Percentiles rank a stretch among this genome's conserved stretches.
Evolutionary conservation across 2,888 invertebrate species (phyloP).

Genomic region (Amphimallon solstitiale): DNA sequence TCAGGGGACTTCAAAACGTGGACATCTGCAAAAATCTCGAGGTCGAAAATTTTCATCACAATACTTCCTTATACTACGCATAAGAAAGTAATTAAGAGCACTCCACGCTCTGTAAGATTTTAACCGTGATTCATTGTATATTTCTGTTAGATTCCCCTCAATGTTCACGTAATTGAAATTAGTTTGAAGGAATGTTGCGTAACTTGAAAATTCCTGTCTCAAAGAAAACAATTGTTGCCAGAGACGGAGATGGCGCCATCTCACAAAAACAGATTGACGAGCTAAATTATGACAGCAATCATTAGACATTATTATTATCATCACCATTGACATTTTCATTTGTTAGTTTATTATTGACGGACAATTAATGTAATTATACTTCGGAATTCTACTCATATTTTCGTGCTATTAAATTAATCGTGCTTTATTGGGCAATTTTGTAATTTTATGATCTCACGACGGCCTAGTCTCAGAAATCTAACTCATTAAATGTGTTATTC

Average conservation of each 20-base stretch:
- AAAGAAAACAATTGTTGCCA: neutral
- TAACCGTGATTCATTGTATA: too few relatives aligned
- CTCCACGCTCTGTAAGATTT: too few relatives aligned
- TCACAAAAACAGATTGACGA: neutral
- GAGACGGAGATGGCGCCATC: constrained; percentile 17
- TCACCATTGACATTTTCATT: constrained; percentile 8
- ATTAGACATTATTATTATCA: neutral
- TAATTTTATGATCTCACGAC: neutral
- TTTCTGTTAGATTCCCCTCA: too few relatives aligned
- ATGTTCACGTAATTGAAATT: too few relatives aligned
- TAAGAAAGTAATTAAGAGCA: too few relatives aligned
- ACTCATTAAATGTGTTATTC: too few relatives aligned
- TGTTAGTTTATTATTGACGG: constrained; percentile 5
- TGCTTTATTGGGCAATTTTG: neutral
- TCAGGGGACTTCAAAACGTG: too few relatives aligned
- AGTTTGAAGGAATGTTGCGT: neutral
- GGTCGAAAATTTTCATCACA: too few relatives aligned
- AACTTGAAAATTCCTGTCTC: neutral
- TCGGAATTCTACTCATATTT: neutral
- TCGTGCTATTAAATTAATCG: constrained; percentile 2
- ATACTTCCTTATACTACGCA: too few relatives aligned
- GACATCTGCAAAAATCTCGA: too few relatives aligned
- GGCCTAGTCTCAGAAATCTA: neutral
- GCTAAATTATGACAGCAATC: neutral
- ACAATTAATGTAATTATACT: constrained; percentile 6